Conservation (phyloP, 2,113 vertebrate species). For the Heterochromis multidens region DNA sequence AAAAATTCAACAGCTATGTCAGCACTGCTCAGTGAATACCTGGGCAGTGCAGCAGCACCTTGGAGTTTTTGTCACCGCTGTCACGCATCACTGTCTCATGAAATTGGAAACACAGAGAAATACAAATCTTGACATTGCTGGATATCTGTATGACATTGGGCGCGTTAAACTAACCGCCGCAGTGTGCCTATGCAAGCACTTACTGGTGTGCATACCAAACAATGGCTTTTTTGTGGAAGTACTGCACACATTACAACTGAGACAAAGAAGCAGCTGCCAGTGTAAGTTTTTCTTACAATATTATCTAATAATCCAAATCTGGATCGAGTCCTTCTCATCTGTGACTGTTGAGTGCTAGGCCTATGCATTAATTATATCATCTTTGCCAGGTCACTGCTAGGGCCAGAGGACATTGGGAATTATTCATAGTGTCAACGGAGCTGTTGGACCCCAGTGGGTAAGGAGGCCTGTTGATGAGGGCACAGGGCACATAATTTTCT, state of each 20-base stretch:
- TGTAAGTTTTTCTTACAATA: slow-evolving; percentile 31
- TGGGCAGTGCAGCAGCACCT: slow-evolving; percentile 59
- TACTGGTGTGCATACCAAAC: slow-evolving; percentile 39
- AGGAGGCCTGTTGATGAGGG: slow-evolving; percentile 60
- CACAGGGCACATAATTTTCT: slow-evolving; percentile 13
- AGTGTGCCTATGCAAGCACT: slow-evolving; percentile 46
- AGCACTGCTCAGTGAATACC: slow-evolving; percentile 52
- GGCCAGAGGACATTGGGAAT: slow-evolving; percentile 63
- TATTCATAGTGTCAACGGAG: slow-evolving; percentile 67
- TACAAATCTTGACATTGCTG: slow-evolving; percentile 73
- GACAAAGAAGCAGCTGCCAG: slow-evolving; percentile 4
- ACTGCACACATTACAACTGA: background rate
- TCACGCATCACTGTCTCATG: slow-evolving; percentile 73
- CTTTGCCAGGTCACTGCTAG: slow-evolving; percentile 53
- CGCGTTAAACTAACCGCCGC: slow-evolving; percentile 43
- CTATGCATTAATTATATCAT: slow-evolving; percentile 64
- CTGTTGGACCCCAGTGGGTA: slow-evolving; percentile 33
- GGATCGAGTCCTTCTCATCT: slow-evolving; percentile 24
- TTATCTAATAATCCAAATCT: slow-evolving; percentile 57
- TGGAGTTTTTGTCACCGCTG: slow-evolving; percentile 66
- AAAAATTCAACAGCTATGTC: slow-evolving; percentile 41
- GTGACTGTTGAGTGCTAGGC: background rate
- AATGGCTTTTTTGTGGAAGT: slow-evolving; percentile 28
- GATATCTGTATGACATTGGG: slow-evolving; percentile 70
- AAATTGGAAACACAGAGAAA: slow-evolving; percentile 74